A percentile compares a stretch with the other conserved stretches of the same genome.
Evolutionary conservation across 2,888 invertebrate genomes (phyloP).

Genomic region (Eristalinus sepulchralis): DNA sequence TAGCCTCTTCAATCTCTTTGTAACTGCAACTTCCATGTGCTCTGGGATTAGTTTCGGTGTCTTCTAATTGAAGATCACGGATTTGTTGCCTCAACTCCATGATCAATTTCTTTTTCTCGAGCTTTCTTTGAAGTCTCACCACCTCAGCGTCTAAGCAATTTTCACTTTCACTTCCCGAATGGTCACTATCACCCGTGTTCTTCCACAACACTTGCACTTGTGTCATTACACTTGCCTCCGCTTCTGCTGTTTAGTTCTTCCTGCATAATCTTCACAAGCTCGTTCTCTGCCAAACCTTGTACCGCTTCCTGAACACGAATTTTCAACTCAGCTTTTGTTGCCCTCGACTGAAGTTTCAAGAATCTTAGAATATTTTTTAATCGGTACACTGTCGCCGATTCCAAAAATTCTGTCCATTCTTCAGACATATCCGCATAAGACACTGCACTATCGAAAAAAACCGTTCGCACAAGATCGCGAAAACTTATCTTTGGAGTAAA

Average conservation of each 20-base stretch:
- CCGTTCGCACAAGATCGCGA: too few species aligned
- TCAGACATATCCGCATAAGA: too few species aligned
- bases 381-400: too few species aligned
- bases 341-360: not conserved
- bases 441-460: not conserved
- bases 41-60: not conserved
- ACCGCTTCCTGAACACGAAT: not conserved
- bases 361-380: not conserved
- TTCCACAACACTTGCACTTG: not conserved
- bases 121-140: not conserved
- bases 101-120: not conserved
- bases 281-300: too few species aligned
- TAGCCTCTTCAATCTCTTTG: constrained; percentile 3
- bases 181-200: not conserved
- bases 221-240: too few species aligned
- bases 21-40: not conserved
- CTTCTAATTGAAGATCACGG: constrained; percentile 1
- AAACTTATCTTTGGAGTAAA: too few species aligned
- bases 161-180: not conserved
- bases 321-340: not conserved
- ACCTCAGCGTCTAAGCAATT: not conserved
- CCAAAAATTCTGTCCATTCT: too few species aligned
- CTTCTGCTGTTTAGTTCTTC: too few species aligned
- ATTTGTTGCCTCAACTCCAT: not conserved
- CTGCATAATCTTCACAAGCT: too few species aligned